Evolutionary conservation across 2,797 vertebrate genomes (phyloP).

Genomic region (Aotus griseimembra): DNA sequence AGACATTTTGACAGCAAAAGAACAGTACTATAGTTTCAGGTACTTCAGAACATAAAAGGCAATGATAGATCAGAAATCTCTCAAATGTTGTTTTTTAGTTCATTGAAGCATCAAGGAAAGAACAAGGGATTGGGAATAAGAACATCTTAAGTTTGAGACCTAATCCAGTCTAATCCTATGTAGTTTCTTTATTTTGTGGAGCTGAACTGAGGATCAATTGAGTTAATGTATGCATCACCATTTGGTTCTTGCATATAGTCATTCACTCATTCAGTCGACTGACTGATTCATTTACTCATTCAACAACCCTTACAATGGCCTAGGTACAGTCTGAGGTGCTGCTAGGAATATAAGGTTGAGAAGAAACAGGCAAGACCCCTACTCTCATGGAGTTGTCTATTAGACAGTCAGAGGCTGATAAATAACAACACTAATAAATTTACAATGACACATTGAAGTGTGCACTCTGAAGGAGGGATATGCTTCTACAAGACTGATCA

Average conservation of each 20-base stretch:
- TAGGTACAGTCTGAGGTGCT: not conserved
- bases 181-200: not conserved
- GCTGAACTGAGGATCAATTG: not conserved
- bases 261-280: not conserved
- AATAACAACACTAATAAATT: not conserved
- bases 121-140: not conserved
- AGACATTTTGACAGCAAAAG: not conserved
- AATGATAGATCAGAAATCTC: not conserved
- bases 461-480: not conserved
- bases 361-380: not conserved
- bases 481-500: not conserved
- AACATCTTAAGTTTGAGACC: not conserved
- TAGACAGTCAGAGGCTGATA: not conserved
- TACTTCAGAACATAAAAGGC: not conserved
- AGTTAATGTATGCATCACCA: not conserved
- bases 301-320: not conserved
- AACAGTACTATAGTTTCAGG: not conserved
- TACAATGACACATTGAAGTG: not conserved
- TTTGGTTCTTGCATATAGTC: not conserved
- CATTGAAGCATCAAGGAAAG: not conserved
- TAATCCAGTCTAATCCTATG: not conserved
- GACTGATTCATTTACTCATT: not conserved
- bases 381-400: not conserved
- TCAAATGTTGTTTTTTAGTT: not conserved
- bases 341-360: not conserved